Base-by-base conservation (phyloP, 2,888 invertebrate genomes). In the Tanytarsus gracilentus region DNA sequence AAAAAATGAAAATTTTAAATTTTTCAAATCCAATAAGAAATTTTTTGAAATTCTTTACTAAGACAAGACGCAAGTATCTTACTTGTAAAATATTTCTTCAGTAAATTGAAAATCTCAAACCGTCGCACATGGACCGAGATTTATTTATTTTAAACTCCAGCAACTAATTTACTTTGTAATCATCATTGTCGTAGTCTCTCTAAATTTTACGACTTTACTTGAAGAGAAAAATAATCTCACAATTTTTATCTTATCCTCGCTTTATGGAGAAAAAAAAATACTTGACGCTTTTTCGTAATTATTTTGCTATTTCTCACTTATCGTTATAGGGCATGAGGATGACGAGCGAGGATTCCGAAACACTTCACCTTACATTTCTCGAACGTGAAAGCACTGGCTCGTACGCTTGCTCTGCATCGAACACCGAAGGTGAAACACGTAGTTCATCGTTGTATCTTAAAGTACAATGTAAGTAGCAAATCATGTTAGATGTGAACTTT, bases 351-450 rank as follows among this genome's bases (percentile, higher is more conserved):
- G 69, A 67, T 64, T 67, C 70, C 56, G 74, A 75, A 69, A 83
- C 81, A 63, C 75, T 91, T 67, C 78, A 83, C 63, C 76, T 90
- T 61, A 79, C 81, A 67, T 80, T 80, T 61, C 75, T 91, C 64
- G 79, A 81, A 64, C 78, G 86, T 64, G 81, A 82, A 65, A 85
- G 85, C 66, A 81, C 84, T 1, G 87, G 89, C 2, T 81, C 85
- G 61, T 93, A 91, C 71, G 80, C 86, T 26, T 92, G 92, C 70
- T 80, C 86, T 58, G 91, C 89, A 4, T 78, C 80, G 63, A 92
- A 92, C 70, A 76, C 82, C 1, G 88, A 90, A 69, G 91, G 91
- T 50, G 86, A 86, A 70, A 85, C 86, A 3, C 78, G 84, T 65
- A 91, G 90, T 69, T 81, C 84, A 59, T 83, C 87, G 5, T 75